phyloP scores from a whole-genome alignment of 2,888 invertebrate genomes.

The Labia minor region DNA sequence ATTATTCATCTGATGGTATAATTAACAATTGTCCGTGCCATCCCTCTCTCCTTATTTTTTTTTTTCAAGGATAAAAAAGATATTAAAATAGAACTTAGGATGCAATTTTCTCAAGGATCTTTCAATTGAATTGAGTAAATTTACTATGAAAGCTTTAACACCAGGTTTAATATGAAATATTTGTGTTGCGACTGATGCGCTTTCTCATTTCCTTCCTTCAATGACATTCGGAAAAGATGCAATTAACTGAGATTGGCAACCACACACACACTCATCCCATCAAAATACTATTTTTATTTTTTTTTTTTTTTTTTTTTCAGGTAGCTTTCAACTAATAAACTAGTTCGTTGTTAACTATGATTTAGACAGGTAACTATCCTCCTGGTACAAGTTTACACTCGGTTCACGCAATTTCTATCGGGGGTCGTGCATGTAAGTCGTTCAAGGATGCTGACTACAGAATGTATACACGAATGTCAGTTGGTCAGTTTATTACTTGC shows the following conservation, averaged over 20 bases:
- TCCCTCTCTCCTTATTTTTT: conserved; percentile 9
- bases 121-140: conserved; percentile 8
- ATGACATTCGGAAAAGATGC: too few species aligned
- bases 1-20: not conserved
- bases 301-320: too few species aligned
- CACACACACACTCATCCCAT: too few species aligned
- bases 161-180: not conserved
- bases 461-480: not conserved
- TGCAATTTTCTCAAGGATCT: conserved; percentile 13
- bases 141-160: conserved; percentile 4
- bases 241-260: too few species aligned
- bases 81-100: conserved; percentile 1
- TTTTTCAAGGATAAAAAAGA: not conserved
- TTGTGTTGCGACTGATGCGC: not conserved
- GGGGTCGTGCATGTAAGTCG: not conserved
- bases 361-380: not conserved
- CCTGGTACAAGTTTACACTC: not conserved
- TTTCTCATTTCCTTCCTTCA: too few species aligned
- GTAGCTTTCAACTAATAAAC: not conserved
- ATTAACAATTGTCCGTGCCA: conserved; percentile 2
- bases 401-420: not conserved
- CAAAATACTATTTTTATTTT: too few species aligned
- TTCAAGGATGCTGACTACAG: not conserved
- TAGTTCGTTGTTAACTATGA: not conserved
- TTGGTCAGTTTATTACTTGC: not conserved